A percentile compares a stretch with the other conserved stretches of the same genome.
These are phyloP conservation scores for Sebastes fasciatus DNA, from an alignment of 2,113 vertebrate species.

Conservation along the genomic window DNA sequence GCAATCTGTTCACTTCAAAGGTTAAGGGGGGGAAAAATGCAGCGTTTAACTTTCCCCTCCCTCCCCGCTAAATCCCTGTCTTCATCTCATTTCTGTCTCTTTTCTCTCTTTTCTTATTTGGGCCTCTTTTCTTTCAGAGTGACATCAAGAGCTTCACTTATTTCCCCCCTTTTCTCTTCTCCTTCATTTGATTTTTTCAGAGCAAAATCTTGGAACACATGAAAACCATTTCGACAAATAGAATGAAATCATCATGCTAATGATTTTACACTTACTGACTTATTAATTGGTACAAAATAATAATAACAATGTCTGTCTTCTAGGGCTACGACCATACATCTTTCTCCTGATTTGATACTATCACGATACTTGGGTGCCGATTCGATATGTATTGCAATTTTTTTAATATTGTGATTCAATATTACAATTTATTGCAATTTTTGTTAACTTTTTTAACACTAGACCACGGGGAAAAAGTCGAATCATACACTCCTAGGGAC, in stretches of 20 bases:
- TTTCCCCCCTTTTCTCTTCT: background rate
- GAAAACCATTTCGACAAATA: background rate
- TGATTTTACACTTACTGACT: background rate
- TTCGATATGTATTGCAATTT: too few relatives aligned
- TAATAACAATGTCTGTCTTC: too few relatives aligned
- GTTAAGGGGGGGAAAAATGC: constrained; percentile 28
- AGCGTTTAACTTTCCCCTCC: constrained; percentile 85
- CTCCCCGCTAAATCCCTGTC: constrained; percentile 62
- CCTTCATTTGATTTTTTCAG: background rate
- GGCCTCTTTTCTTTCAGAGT: constrained; percentile 32
- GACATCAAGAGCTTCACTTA: background rate
- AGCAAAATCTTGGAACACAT: background rate
- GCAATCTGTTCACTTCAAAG: constrained; percentile 81
- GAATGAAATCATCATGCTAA: background rate
- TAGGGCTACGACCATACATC: too few relatives aligned
- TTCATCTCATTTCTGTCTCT: constrained; percentile 84
- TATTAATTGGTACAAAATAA: background rate
- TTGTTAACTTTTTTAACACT: too few relatives aligned
- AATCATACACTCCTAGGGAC: too few relatives aligned
- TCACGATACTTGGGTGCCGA: too few relatives aligned
- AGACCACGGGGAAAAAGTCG: too few relatives aligned
- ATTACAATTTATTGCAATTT: too few relatives aligned
- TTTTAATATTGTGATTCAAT: too few relatives aligned
- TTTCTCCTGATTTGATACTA: too few relatives aligned
- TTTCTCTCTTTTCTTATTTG: constrained; percentile 75